A percentile compares a stretch with the other conserved stretches of the same genome.
Evolutionary conservation across 2,113 vertebrate species (phyloP).

Genomic region (Typhlomys cinereus): DNA sequence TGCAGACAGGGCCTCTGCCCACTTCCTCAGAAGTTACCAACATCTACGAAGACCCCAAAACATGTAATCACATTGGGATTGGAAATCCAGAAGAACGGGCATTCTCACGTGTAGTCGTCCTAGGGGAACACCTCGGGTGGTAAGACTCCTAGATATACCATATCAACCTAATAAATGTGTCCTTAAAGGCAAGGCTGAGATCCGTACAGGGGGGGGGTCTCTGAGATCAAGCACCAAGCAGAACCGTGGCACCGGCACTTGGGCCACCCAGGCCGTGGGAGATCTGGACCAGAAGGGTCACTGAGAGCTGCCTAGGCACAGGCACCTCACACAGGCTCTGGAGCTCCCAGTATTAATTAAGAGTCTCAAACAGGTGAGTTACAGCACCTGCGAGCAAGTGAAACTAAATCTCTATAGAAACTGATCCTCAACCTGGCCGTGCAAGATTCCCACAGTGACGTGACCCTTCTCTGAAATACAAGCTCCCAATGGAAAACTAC

Average conservation of each 20-base stretch:
- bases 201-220: conserved; percentile 21
- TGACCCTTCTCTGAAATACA: background rate
- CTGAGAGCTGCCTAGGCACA: background rate
- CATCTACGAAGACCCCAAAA: background rate
- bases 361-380: background rate
- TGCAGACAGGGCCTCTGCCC: background rate
- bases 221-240: background rate
- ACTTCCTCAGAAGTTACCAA: background rate
- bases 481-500: background rate
- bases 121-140: conserved; percentile 7
- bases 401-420: background rate
- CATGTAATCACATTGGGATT: background rate
- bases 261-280: background rate
- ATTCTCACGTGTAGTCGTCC: background rate
- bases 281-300: background rate
- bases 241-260: background rate
- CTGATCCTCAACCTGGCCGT: background rate
- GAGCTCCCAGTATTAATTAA: background rate
- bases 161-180: background rate
- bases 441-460: background rate
- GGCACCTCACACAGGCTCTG: background rate
- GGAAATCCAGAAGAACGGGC: conserved; percentile 5
- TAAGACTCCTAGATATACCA: conserved; percentile 21
- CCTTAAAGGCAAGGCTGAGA: background rate
- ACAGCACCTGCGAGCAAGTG: background rate